Conservation (phyloP, 2,888 invertebrate genomes). For the Seira sanloemensis region DNA sequence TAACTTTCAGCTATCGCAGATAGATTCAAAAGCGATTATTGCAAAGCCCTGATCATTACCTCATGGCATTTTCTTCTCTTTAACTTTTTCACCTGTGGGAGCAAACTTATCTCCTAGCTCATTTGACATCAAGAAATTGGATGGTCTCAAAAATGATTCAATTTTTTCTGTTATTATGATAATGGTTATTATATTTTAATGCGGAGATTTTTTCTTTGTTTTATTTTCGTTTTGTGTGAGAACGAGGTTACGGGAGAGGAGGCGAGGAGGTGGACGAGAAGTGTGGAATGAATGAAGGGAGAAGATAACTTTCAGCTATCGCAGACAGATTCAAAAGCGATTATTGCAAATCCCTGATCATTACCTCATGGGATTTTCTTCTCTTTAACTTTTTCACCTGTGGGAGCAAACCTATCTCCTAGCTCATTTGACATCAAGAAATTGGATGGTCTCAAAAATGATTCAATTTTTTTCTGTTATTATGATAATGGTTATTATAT, state of each 20-base stretch:
- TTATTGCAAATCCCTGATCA: background rate
- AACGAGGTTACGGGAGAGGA: background rate
- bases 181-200: too few species aligned
- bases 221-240: background rate
- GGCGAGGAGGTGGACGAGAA: constrained; percentile 4
- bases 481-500: background rate
- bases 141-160: constrained; percentile 9
- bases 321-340: background rate
- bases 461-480: background rate
- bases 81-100: background rate
- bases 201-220: background rate
- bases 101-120: background rate
- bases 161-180: background rate
- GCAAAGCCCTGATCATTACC: background rate
- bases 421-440: constrained; percentile 26
- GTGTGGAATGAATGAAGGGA: background rate
- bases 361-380: too few species aligned
- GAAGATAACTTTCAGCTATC: constrained; percentile 1
- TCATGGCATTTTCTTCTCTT: too few species aligned
- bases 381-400: background rate
- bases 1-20: background rate
- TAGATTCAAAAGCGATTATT: background rate
- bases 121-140: constrained; percentile 33
- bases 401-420: background rate
- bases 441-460: constrained; percentile 20